A percentile compares a stretch with the other conserved stretches of the same genome.
These are phyloP conservation scores for Peromyscus nudipes DNA, from an alignment of 2,797 vertebrate genomes.

Conservation along the genomic window DNA sequence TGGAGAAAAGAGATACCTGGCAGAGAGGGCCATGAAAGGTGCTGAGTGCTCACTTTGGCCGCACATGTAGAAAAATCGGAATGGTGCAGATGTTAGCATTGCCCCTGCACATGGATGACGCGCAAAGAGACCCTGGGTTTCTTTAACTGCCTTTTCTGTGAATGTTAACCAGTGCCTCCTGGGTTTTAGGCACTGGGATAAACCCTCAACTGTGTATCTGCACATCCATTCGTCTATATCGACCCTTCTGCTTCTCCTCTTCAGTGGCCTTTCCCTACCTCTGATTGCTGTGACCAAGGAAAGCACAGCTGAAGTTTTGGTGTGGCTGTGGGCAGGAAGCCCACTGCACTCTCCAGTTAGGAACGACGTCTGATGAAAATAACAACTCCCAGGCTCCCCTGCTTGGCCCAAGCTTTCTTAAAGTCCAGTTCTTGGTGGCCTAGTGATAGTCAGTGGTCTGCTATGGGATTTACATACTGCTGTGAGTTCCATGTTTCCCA, in stretches of 20 bases:
- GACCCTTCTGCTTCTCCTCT: background rate
- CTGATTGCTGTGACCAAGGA: background rate
- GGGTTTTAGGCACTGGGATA: background rate
- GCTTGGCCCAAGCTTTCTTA: background rate
- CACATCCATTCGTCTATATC: background rate
- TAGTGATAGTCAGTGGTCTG: too few relatives aligned
- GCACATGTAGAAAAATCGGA: background rate
- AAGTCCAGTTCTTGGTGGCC: background rate
- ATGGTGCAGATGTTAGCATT: background rate
- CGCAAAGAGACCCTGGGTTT: background rate
- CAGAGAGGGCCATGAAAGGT: background rate
- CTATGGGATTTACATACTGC: background rate
- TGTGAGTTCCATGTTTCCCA: background rate
- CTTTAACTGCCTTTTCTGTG: background rate
- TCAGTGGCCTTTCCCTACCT: background rate
- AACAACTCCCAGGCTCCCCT: background rate
- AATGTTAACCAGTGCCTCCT: background rate
- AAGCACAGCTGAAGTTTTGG: background rate
- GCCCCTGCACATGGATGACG: background rate
- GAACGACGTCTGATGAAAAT: background rate
- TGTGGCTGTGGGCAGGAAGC: background rate
- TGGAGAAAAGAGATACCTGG: background rate
- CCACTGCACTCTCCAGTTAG: background rate
- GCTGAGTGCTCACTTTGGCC: background rate
- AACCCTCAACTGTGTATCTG: background rate